These are phyloP conservation scores for Clusia tigrina DNA, from an alignment of 2,888 invertebrate genomes.

Conservation along the genomic window DNA sequence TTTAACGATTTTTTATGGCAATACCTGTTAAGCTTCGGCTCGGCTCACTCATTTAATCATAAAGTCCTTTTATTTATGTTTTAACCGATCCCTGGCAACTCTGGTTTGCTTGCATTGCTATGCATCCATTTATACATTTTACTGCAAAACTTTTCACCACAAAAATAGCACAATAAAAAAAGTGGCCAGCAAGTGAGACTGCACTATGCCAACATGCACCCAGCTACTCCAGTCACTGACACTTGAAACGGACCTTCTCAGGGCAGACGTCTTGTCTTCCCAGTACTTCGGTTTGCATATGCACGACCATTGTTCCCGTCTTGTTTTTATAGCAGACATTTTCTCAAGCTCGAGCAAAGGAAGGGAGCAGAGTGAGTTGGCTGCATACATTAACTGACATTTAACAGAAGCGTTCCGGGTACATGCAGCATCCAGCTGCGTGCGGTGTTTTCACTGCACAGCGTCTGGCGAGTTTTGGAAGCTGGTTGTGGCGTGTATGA, in stretches of 20 bases:
- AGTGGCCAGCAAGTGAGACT: constrained; percentile 1
- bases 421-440: background rate
- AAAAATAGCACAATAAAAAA: constrained; percentile 18
- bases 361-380: constrained; percentile 5
- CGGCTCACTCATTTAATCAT: background rate
- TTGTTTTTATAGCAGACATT: constrained; percentile 22
- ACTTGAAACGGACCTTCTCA: constrained; percentile 28
- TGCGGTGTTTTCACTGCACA: background rate
- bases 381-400: constrained; percentile 9
- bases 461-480: background rate
- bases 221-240: constrained; percentile 25
- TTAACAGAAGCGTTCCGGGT: constrained; percentile 1
- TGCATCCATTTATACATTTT: no score
- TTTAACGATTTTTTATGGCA: background rate
- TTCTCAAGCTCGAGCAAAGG: constrained; percentile 21
- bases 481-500: constrained; percentile 2
- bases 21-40: no score
- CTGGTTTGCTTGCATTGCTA: no score
- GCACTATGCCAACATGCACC: background rate
- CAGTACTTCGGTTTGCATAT: no score
- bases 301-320: constrained; percentile 18
- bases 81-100: background rate
- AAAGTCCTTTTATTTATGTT: background rate
- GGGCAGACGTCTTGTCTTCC: no score
- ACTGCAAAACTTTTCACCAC: constrained; percentile 24